These are phyloP conservation scores for Atractosteus spatula DNA, from an alignment of 2,113 vertebrate genomes.

Conservation along the genomic window DNA sequence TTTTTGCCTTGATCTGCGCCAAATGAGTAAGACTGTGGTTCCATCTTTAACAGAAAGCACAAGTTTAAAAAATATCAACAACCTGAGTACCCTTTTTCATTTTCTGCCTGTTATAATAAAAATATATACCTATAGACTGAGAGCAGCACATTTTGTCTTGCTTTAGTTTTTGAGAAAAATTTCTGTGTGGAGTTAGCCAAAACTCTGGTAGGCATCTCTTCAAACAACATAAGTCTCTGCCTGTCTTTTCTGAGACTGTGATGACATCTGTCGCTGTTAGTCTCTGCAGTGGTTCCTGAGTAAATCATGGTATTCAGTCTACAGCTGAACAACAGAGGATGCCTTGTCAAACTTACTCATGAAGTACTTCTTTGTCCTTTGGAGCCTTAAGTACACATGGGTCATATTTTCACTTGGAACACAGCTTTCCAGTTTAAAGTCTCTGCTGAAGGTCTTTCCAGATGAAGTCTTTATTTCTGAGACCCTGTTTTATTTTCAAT, in stretches of 20 bases:
- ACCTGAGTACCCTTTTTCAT: too few relatives aligned
- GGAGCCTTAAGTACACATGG: neutral
- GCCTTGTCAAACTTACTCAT: neutral
- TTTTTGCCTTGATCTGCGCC: too few relatives aligned
- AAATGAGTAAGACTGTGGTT: too few relatives aligned
- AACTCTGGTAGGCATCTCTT: neutral
- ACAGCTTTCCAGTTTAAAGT: neutral
- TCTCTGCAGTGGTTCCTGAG: neutral
- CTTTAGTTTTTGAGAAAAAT: neutral
- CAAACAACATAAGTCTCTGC: slow-evolving; percentile 7
- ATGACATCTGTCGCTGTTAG: slow-evolving; percentile 15
- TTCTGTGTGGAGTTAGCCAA: neutral
- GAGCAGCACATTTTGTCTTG: neutral
- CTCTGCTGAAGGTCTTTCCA: neutral
- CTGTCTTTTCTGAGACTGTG: neutral
- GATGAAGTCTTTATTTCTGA: too few relatives aligned
- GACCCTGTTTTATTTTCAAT: too few relatives aligned
- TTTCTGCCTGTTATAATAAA: too few relatives aligned
- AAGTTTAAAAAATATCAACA: too few relatives aligned
- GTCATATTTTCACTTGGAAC: slow-evolving; percentile 1
- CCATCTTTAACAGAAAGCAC: too few relatives aligned
- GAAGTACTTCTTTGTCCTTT: slow-evolving; percentile 11
- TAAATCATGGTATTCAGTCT: neutral
- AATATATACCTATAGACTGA: too few relatives aligned
- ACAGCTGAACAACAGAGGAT: neutral